These are phyloP conservation scores for Caerostris extrusa DNA, from an alignment of 1,140 invertebrate genomes.

Conservation along the genomic window DNA sequence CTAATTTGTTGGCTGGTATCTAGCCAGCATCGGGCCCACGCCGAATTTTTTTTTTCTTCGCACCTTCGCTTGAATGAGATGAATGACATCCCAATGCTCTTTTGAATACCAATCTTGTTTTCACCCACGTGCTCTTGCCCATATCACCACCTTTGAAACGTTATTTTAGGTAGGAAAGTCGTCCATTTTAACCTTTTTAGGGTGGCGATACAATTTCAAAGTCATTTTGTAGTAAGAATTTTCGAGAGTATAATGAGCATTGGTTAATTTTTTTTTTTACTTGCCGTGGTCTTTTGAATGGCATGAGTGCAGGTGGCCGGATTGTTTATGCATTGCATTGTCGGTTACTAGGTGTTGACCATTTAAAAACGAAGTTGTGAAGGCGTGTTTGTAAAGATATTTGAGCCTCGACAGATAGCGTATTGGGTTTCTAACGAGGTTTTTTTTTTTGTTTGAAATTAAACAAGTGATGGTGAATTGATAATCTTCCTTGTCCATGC, in stretches of 20 bases:
- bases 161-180: not conserved
- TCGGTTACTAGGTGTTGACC: not conserved
- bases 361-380: not conserved
- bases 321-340: not conserved
- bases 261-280: not conserved
- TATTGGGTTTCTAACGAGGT: no score
- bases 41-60: not conserved
- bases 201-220: not conserved
- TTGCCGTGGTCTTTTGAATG: not conserved
- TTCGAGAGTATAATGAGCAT: not conserved
- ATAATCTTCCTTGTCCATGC: no score
- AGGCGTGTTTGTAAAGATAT: not conserved
- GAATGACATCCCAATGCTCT: not conserved
- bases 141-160: not conserved
- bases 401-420: not conserved
- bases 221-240: not conserved
- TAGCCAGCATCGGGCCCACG: conserved; percentile 34
- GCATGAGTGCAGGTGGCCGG: not conserved
- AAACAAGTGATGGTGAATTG: no score
- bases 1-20: conserved; percentile 46
- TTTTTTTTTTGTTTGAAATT: no score
- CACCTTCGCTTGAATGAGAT: conserved; percentile 4
- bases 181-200: not conserved
- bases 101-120: not conserved
- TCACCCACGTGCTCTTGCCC: not conserved